Evolutionary conservation across 2,888 invertebrate genomes (phyloP).

Genomic region (Drosophila emarginata): DNA sequence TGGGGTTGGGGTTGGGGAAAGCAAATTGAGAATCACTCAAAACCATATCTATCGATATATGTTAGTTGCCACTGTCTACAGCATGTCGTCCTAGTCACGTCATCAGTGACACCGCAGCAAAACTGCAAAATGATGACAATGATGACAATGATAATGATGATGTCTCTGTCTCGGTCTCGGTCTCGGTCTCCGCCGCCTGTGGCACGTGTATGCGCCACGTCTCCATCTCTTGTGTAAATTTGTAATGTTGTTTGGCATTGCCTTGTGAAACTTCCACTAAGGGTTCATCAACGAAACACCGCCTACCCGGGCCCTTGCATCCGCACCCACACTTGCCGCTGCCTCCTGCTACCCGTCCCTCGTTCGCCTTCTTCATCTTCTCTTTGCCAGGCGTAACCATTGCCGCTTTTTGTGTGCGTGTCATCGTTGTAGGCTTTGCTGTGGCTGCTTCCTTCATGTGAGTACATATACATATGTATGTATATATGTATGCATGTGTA

Average conservation of each 20-base stretch:
- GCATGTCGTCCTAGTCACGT: conserved; percentile 1
- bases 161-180: conserved; percentile 21
- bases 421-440: conserved; percentile 68
- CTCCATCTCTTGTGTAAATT: conserved; percentile 50
- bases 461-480: conserved; percentile 10
- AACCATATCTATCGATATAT: conserved; percentile 4
- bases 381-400: background rate
- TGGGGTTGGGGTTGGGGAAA: too few relatives aligned
- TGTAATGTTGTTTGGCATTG: conserved; percentile 57
- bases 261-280: conserved; percentile 56
- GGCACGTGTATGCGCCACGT: conserved; percentile 56
- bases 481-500: conserved; percentile 9
- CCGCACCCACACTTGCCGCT: background rate
- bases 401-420: conserved; percentile 39
- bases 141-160: conserved; percentile 19
- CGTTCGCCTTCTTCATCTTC: background rate
- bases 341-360: background rate
- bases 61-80: background rate
- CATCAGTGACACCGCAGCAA: conserved; percentile 32
- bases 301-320: background rate
- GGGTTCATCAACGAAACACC: conserved; percentile 59
- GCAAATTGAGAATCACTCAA: conserved; percentile 5
- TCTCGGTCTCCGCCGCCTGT: conserved; percentile 10
- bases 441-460: conserved; percentile 61
- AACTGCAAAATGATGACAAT: conserved; percentile 48